Percentiles rank a stretch among this genome's conserved stretches.
These are phyloP conservation scores for Sardinella longiceps DNA, from an alignment of 2,797 vertebrate genomes.

Conservation along the genomic window DNA sequence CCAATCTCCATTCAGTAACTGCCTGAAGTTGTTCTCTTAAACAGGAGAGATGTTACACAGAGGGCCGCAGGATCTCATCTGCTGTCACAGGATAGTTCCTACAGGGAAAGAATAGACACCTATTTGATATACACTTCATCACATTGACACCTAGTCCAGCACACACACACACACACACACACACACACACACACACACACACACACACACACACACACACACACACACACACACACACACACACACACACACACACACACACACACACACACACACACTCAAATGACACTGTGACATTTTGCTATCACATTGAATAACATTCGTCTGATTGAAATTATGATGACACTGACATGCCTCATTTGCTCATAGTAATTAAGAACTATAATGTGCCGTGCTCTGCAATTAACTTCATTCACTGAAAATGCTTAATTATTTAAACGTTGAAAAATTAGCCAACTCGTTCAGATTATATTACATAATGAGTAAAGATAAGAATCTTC, in stretches of 20 bases:
- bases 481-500: too few relatives aligned
- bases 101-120: background rate
- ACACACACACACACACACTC: background rate
- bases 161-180: background rate
- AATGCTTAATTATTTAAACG: background rate
- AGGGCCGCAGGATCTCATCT: background rate
- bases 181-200: too few relatives aligned
- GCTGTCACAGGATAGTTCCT: background rate
- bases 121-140: too few relatives aligned
- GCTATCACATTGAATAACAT: background rate
- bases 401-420: background rate
- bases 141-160: background rate
- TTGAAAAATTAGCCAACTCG: too few relatives aligned
- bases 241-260: background rate
- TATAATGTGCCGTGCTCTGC: background rate
- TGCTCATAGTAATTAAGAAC: background rate
- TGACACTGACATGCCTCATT: background rate
- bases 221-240: background rate
- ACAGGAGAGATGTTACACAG: background rate
- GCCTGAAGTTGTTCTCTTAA: background rate
- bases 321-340: background rate
- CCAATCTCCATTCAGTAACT: background rate
- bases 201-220: background rate
- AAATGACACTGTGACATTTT: background rate
- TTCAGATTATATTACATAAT: too few relatives aligned